Evolutionary conservation across 2,888 invertebrate genomes (phyloP).

Genomic region (Idaea straminata): DNA sequence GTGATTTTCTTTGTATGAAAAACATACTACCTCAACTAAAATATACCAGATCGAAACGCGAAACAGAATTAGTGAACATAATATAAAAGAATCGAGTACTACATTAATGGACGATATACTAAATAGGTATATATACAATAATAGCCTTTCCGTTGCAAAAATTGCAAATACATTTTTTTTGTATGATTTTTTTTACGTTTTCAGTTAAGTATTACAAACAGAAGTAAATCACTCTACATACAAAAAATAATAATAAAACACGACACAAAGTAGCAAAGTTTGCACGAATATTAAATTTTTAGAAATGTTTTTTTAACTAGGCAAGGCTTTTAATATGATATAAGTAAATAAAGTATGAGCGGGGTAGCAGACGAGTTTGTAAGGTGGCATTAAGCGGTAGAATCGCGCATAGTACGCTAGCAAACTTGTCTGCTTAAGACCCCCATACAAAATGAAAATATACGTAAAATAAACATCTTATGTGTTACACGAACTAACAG

Average conservation of each 20-base stretch:
- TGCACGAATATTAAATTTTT: constrained; percentile 54
- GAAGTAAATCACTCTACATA: constrained; percentile 76
- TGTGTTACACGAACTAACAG: constrained; percentile 77
- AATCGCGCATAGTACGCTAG: not conserved
- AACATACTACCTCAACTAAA: not conserved
- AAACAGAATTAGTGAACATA: constrained; percentile 48
- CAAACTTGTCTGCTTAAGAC: constrained; percentile 9
- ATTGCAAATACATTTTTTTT: constrained; percentile 63
- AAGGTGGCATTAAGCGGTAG: constrained; percentile 12
- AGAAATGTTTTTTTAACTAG: constrained; percentile 57
- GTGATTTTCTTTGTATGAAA: constrained; percentile 24
- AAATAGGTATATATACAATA: constrained; percentile 63
- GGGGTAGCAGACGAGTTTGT: constrained; percentile 37
- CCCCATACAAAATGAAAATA: constrained; percentile 61
- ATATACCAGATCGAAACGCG: constrained; percentile 46
- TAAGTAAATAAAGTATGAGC: constrained; percentile 45
- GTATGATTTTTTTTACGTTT: constrained; percentile 57
- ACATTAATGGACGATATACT: constrained; percentile 64
- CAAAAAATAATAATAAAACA: constrained; percentile 71
- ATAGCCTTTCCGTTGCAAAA: constrained; percentile 62
- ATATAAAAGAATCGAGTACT: constrained; percentile 59
- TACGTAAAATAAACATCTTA: constrained; percentile 76
- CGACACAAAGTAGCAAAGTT: constrained; percentile 70
- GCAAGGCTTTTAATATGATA: constrained; percentile 62
- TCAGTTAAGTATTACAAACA: constrained; percentile 66